Base-by-base conservation (phyloP, 2,797 vertebrate genomes). In the Xenops minutus region DNA sequence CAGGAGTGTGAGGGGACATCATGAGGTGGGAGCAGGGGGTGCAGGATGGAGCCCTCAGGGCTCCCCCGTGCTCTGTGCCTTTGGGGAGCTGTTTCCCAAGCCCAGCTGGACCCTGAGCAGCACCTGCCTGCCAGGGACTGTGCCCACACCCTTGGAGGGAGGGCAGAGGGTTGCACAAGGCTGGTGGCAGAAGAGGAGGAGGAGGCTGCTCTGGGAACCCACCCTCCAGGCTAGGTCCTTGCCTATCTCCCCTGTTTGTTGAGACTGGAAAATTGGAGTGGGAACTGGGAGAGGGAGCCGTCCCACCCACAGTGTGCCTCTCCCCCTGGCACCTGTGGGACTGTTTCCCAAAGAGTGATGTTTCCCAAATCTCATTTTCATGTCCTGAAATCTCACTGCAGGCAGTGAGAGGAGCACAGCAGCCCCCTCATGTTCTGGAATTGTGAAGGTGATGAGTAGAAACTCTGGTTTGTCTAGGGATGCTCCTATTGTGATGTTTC, bases 1-100 rank as follows among this genome's bases (percentile, higher is more conserved):
- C 1, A 8, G 18, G 22, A 6, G 0, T 11, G 51, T 1, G 2
- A 48, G 68, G 29, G n/a, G 23, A 29, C 1, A 2, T 14, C 0
- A 3, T 11, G 12, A 52, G 29, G 30, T 10, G 6, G 9, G 51
- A 16, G 54, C 71, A 46, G 14, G 8, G 54, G 54, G 11, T 52
- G 68, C 76, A 52, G 44, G 46, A 54, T 46, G 73, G 44, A 74
- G 54, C 68, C 85, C 51, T 43, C 23, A 59, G 67, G 59, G 59
- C 37, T 79, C 59, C 73, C 44, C 59, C 13, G 7, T 80, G 52
- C 58, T 13, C 36, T 37, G 58, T 27, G 43, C 11, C 43, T 19
- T 62, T n/a, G 32, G 48, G 72, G 64, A 63, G 76, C 26, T 32
- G 14, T 84, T 96, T 90, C 86, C 62, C 86, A 92, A 92, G 66